phyloP scores from a whole-genome alignment of 2,113 vertebrate species.

The Sphyrna mokarran region DNA sequence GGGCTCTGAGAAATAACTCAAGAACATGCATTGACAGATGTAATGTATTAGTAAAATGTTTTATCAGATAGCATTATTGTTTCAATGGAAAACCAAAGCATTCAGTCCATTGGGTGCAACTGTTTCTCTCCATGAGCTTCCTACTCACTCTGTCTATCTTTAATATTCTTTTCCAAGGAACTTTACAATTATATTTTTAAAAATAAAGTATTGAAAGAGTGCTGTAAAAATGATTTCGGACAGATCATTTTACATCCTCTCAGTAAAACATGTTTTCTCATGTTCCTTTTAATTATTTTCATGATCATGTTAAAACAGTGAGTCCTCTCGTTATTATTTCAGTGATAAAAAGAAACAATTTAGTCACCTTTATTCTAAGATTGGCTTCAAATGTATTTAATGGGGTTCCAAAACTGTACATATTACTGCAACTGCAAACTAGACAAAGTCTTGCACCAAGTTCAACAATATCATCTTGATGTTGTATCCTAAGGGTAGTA shows the following conservation, averaged over 20 bases:
- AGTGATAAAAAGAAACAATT: neutral
- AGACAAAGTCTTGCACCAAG: neutral
- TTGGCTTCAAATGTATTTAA: neutral
- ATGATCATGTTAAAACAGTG: neutral
- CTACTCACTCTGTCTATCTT: neutral
- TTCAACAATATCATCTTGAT: neutral
- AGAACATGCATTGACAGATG: neutral
- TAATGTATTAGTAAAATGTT: neutral
- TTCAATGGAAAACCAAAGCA: neutral
- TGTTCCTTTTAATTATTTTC: neutral
- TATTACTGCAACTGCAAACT: neutral
- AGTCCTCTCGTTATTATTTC: neutral
- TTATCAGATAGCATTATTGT: neutral
- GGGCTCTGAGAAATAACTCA: neutral
- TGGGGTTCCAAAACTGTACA: neutral
- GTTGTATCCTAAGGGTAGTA: neutral
- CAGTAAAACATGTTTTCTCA: neutral
- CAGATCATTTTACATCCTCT: neutral
- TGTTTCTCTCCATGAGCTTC: neutral
- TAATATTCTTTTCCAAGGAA: neutral
- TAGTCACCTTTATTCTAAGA: neutral
- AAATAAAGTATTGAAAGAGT: neutral
- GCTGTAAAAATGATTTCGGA: neutral
- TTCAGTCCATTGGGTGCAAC: neutral
- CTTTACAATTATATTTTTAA: neutral